Evolutionary conservation across 2,888 invertebrate species (phyloP).

Genomic region (Cosmia trapezina): DNA sequence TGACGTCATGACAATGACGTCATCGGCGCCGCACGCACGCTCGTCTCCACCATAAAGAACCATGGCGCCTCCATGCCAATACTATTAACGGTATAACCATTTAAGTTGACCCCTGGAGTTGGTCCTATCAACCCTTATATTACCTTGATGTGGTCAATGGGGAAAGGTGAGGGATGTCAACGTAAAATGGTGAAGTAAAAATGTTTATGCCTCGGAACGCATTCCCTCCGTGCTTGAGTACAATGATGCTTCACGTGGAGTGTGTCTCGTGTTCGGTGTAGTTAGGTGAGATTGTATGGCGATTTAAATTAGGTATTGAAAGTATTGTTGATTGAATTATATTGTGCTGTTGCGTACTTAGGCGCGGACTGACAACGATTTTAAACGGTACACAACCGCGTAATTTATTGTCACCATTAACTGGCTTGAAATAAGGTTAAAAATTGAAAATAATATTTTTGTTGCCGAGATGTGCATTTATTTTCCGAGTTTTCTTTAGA

Average conservation of each 20-base stretch:
- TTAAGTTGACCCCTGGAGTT: conserved; percentile 57
- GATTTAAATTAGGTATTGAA: conserved; percentile 41
- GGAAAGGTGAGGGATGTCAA: conserved; percentile 52
- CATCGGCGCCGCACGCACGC: conserved; percentile 78
- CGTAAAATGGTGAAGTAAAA: conserved; percentile 59
- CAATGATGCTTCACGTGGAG: conserved; percentile 70
- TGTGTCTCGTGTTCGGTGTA: conserved; percentile 43
- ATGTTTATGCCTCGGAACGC: conserved; percentile 66
- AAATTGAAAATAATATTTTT: too few relatives aligned
- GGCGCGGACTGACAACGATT: too few relatives aligned
- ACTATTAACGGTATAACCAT: conserved; percentile 69
- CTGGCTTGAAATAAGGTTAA: too few relatives aligned
- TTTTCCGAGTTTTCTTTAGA: too few relatives aligned
- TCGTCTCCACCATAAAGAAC: conserved; percentile 77
- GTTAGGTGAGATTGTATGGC: conserved; percentile 35
- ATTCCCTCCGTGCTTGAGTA: conserved; percentile 67
- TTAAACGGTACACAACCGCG: too few relatives aligned
- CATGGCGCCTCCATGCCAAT: conserved; percentile 74
- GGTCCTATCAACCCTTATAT: conserved; percentile 48
- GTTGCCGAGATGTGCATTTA: too few relatives aligned
- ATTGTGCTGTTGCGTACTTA: neutral
- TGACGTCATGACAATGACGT: conserved; percentile 70
- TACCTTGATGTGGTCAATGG: conserved; percentile 46
- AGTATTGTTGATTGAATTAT: neutral
- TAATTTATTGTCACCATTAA: too few relatives aligned